These are phyloP conservation scores for Colletes latitarsis DNA, from an alignment of 1,140 invertebrate genomes.

Conservation along the genomic window DNA sequence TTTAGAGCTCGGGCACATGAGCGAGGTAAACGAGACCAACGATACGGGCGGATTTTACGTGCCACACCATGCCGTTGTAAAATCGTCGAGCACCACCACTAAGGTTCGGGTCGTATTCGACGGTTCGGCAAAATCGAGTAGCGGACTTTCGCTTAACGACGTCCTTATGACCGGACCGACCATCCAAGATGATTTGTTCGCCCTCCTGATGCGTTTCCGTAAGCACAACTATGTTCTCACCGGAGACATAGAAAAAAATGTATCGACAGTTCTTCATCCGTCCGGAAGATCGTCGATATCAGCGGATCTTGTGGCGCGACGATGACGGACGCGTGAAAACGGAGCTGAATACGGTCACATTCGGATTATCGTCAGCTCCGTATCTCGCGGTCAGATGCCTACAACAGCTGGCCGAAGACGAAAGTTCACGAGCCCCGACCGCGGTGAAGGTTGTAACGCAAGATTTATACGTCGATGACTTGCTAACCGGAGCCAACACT, in stretches of 20 bases:
- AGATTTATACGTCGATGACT: slow-evolving; percentile 16
- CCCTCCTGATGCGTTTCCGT: slow-evolving; percentile 26
- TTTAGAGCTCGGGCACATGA: slow-evolving; percentile 57
- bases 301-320: neutral
- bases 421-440: no score
- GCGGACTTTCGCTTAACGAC: neutral
- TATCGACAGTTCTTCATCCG: slow-evolving; percentile 1
- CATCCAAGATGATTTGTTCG: slow-evolving; percentile 26
- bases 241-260: slow-evolving; percentile 34
- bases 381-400: neutral
- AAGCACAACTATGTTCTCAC: slow-evolving; percentile 19
- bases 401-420: neutral
- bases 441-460: neutral
- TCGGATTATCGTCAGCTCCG: neutral
- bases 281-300: neutral
- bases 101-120: neutral
- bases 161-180: neutral
- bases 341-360: neutral
- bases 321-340: neutral
- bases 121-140: neutral
- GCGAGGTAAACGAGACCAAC: no score
- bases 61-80: no score
- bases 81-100: no score
- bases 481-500: neutral
- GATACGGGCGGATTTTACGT: neutral